Evolutionary conservation across 2,113 vertebrate species (phyloP).

Genomic region (Pseudopipra pipra): DNA sequence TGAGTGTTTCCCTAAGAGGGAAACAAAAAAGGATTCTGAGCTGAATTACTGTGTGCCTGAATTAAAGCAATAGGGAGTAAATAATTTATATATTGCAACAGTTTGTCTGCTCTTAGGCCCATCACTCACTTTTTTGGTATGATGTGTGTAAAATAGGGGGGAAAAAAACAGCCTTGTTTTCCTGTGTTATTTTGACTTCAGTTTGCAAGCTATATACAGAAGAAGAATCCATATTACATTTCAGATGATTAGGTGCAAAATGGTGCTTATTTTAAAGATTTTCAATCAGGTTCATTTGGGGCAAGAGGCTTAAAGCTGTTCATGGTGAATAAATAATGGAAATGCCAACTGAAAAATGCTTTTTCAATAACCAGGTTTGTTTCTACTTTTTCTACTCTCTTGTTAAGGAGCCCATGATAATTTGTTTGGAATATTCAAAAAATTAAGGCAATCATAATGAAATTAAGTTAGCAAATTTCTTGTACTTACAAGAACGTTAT

Average conservation of each 20-base stretch:
- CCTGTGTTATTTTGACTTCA: background rate
- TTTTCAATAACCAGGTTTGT: background rate
- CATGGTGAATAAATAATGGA: background rate
- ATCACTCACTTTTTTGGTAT: background rate
- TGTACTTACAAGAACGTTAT: background rate
- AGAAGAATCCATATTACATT: background rate
- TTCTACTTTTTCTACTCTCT: background rate
- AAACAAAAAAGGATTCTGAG: background rate
- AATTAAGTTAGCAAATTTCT: background rate
- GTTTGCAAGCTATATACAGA: background rate
- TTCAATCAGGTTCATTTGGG: background rate
- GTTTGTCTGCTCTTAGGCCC: background rate
- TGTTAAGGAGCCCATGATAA: background rate
- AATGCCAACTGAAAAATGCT: background rate
- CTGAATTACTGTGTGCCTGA: background rate
- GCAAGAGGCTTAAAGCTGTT: background rate
- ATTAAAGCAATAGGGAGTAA: background rate
- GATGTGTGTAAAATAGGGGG: fast-evolving
- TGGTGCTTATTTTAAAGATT: background rate
- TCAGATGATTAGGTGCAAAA: background rate
- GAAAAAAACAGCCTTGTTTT: background rate
- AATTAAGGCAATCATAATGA: background rate
- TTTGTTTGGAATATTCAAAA: background rate
- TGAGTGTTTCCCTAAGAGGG: background rate
- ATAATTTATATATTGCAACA: background rate